Evolutionary conservation across 2,888 invertebrate genomes (phyloP), one percentile per base, ranked within the genome.

Genomic region (Alviniconcha strummeri): DNA sequence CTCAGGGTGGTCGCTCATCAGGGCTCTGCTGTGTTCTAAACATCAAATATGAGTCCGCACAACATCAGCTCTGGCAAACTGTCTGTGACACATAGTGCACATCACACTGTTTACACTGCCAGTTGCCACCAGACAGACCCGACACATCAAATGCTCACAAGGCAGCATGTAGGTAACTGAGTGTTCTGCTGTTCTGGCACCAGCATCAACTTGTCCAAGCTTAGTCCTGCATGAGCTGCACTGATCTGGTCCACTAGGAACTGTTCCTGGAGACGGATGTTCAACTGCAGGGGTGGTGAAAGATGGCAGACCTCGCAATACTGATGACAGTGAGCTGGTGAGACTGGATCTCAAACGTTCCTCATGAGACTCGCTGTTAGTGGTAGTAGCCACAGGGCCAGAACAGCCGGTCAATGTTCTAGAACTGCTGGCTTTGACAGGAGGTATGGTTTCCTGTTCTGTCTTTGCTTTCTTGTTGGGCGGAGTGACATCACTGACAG

Each of bases 281-380:
- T 17, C 11, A 56, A 8, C 2, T n/a, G 67, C 15, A 54, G 69
- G 74, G 13, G 81, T 77, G 9, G 86, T 88, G 79, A 89, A 91
- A 13, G 89, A 88, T 67, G 90, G 91, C 13, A 91, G 83, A 54
- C 76, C 77, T 19, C 87, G 84, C 9, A 92, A 84, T 8, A 89
- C 84, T 54, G 84, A 85, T 36, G 81, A 80, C 69, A 91, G 81
- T 52, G 91, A 91, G 79, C 77, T 84, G 69, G 89, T 86, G 8
- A 91, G 86, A 84, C 90, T 91, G 13, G 78, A 78, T 56, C 85
- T 84, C 11, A 91, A 83, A 19, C 84, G 78, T 69, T 85, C 83
- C 67, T 87, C 86, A 87, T 90, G 90, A 19, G 77, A 81, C 19
- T 81, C 57, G 36, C 19, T 80, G 74, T 19, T 77, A 19, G 19